Base-by-base conservation (phyloP, 2,888 invertebrate genomes). In the Drosophila helvetica region DNA sequence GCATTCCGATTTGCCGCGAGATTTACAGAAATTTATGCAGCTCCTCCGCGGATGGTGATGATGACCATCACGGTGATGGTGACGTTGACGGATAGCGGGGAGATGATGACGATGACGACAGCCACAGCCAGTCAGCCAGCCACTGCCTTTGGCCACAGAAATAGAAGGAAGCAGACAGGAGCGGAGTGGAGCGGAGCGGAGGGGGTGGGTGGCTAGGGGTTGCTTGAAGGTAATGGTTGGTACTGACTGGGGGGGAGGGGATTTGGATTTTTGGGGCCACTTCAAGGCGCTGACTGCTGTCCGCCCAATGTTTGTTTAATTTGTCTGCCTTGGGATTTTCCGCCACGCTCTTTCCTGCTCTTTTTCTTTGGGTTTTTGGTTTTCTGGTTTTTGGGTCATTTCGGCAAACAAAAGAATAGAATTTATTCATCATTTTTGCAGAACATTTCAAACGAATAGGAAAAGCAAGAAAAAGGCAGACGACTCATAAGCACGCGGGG, bases 291-390 rank as follows among this genome's bases (percentile, higher is more conserved):
- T 71, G 69, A 70, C 73, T 78, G 63, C 76, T 80, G 82, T 70
- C 75, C 54, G 76, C 33, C 75, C 70, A 67, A 65, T 79, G 84
- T 81, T 81, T 81, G 84, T 84, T 81, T 81, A 86, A 86, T 81
- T 76, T 84, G 84, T 84, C 81, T 84, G 78, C 84, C 78, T 76
- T 73, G 78, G 80, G 74, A 66, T 65, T 72, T 73, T 67, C 65
- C 65, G 42, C 62, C 38, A n/a, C 38, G 47, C 12, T 30, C 5
- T 25, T 15, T 2, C 22, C 33, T 33, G 33, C 33, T 46, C n/a
- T 46, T 46, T 46, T 12, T 46, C 22, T 46, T 46, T 12, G 17
- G 17, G n/a, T n/a, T n/a, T n/a, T n/a, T n/a, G n/a, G n/a, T n/a
- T n/a, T n/a, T 46, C 15, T 18, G 10, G 18, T 81, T 81, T 81